Evolutionary conservation across 2,113 vertebrate genomes (phyloP), one percentile per base, ranked within the genome.

Genomic region (Galemys pyrenaicus): DNA sequence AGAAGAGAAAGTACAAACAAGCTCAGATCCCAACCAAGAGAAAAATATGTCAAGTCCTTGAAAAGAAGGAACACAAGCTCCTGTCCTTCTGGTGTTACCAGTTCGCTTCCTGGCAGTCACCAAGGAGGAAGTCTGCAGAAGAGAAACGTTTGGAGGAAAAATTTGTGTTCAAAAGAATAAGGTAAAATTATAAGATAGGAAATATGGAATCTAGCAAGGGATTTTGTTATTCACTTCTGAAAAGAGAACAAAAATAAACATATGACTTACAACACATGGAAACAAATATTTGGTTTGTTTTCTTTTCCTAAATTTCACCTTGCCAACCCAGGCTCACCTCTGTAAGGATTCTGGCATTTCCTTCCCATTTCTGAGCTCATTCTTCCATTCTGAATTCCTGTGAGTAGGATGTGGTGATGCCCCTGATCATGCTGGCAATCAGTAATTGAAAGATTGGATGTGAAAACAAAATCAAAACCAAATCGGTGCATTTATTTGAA

Each of bases 211-310:
- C 79, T 46, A 73, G 32, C 62, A 49, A 92, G 41, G 32, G 68
- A 32, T 64, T 28, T 71, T 87, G 62, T 65, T n/a, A 20, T 78
- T 92, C 32, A 37, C 70, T 94, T 92, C 65, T 75, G 65, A 86
- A n/a, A 81, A 62, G 26, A 28, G 3, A 82, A 56, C n/a, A 68
- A 26, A 41, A 91, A 62, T 80, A 86, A 62, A 77, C 17, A 46
- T 15, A 35, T 9, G 20, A 54, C 10, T 51, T n/a, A 85, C 28
- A 24, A 77, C 6, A 24, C 7, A 46, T 49, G 56, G 54, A 81
- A 91, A 89, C 60, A 30, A 13, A 62, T 19, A 70, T 88, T 91
- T 51, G 64, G 6, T 65, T 44, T 64, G 22, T 82, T 89, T 56
- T 65, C 80, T 74, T 75, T 87, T 74, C 83, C 39, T 70, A 24